A percentile compares a stretch with the other conserved stretches of the same genome.
phyloP scores from a whole-genome alignment of 1,140 invertebrate genomes.

The Drosophila nigromelanica region DNA sequence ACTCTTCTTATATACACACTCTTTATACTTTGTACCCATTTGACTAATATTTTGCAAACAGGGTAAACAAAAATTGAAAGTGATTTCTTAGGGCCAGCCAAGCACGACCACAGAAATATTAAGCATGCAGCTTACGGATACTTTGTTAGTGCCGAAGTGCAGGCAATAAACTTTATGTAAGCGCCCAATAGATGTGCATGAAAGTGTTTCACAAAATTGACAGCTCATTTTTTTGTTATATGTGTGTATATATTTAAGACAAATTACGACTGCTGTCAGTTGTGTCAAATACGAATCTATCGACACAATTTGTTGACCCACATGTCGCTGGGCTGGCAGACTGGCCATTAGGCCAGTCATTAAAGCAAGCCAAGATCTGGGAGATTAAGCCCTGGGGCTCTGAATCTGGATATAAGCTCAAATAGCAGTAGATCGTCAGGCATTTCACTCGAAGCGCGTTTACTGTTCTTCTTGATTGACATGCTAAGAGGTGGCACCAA shows the following conservation, averaged over 20 bases:
- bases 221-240: conserved; percentile 62
- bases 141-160: conserved; percentile 18
- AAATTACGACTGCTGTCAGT: conserved; percentile 30
- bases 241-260: conserved; percentile 43
- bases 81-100: conserved; percentile 41
- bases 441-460: conserved; percentile 32
- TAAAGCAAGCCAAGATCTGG: conserved; percentile 58
- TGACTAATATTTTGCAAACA: no score
- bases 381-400: conserved; percentile 39
- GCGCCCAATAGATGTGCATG: conserved; percentile 16
- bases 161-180: conserved; percentile 47
- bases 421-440: conserved; percentile 30
- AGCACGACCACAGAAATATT: conserved; percentile 21
- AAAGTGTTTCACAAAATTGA: conserved; percentile 42
- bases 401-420: conserved; percentile 19
- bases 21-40: no score
- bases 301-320: conserved; percentile 62
- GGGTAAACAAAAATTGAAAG: conserved; percentile 56
- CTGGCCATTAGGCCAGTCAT: conserved; percentile 54
- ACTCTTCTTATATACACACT: no score
- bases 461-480: conserved; percentile 75
- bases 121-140: conserved; percentile 30
- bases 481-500: conserved; percentile 34
- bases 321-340: conserved; percentile 42
- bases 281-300: conserved; percentile 25